Percentiles rank a stretch among this genome's conserved stretches.
Conservation (phyloP, 2,888 invertebrate genomes). For the Apamea anceps region DNA sequence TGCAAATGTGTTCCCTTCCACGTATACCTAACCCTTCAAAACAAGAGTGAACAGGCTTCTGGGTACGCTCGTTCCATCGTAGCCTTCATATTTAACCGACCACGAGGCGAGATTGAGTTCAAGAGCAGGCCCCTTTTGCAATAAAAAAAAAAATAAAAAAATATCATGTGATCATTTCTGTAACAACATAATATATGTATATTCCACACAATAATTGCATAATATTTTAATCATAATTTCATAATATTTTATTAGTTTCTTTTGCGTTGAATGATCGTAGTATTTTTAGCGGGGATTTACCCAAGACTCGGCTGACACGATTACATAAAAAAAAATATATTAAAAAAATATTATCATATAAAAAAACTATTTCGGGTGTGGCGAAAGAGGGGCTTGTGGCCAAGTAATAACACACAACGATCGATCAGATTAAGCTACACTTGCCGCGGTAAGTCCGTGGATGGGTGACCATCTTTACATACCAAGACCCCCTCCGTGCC, state of each 20-base stretch:
- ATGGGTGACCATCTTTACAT: too few relatives aligned
- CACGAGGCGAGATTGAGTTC: not conserved
- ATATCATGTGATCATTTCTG: not conserved
- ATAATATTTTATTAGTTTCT: not conserved
- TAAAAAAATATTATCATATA: too few relatives aligned
- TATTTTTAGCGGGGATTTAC: constrained; percentile 28
- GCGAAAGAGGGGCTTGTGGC: not conserved
- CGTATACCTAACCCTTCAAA: not conserved
- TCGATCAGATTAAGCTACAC: too few relatives aligned
- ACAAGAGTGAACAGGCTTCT: not conserved
- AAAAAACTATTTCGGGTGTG: not conserved
- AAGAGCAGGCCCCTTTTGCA: not conserved
- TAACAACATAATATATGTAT: not conserved
- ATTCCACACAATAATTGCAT: not conserved
- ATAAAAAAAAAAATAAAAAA: not conserved
- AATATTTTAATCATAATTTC: constrained; percentile 24
- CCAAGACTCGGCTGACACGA: not conserved
- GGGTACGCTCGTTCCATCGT: not conserved
- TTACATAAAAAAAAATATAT: not conserved
- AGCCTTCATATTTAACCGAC: not conserved
- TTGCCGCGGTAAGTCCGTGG: too few relatives aligned
- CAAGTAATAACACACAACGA: too few relatives aligned
- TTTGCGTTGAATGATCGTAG: too few relatives aligned
- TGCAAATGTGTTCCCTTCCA: not conserved
- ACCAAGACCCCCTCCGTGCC: too few relatives aligned